Base-by-base conservation (phyloP, 2,797 vertebrate genomes). In the Ateles fusciceps region DNA sequence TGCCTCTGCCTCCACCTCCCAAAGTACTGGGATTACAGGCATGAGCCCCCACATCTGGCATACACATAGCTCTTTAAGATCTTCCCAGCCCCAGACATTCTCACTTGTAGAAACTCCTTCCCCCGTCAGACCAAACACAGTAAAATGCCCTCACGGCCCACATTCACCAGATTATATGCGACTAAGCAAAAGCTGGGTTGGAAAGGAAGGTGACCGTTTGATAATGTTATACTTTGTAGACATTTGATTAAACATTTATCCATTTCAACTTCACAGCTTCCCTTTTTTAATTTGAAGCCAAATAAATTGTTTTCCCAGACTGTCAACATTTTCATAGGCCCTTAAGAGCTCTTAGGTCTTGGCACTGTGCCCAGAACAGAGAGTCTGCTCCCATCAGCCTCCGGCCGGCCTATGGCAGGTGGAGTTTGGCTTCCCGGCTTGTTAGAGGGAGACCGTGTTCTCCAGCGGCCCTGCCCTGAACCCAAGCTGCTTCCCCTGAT, bases 221-320 rank as follows among this genome's bases (percentile, higher is more conserved):
- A 96, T 93, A 90, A 87, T 59, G 87, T 46, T 80, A 76, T 10
- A 28, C 81, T 97, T 94, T 93, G 96, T 94, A 91, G 95, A 95
- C 92, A 61, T 87, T 89, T 96, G 96, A 95, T 96, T 93, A 95
- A 97, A 96, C 87, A 97, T 95, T 97, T 85, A 97, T 96, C 96
- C 85, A 42, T 94, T 97, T 97, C 96, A 94, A 64, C 81, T 89
- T 92, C 91, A 68, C 52, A 44, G 93, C 74, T 94, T 96, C 88
- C 59, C 46, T 64, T 93, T 96, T 96, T 79, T 44, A 95, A 92
- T 93, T 93, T 42, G 78, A 93, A 96, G 89, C 72, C 89, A 98
- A 97, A 93, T 96, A 96, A 96, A 97, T 97, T 96, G 97, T 97
- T 98, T 96, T 93, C 92, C 93, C 19, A 55, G 91, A 81, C 74